Evolutionary conservation across 2,888 invertebrate species (phyloP), one percentile per base, ranked within the genome.

Genomic region (Cryptus viduatorius): DNA sequence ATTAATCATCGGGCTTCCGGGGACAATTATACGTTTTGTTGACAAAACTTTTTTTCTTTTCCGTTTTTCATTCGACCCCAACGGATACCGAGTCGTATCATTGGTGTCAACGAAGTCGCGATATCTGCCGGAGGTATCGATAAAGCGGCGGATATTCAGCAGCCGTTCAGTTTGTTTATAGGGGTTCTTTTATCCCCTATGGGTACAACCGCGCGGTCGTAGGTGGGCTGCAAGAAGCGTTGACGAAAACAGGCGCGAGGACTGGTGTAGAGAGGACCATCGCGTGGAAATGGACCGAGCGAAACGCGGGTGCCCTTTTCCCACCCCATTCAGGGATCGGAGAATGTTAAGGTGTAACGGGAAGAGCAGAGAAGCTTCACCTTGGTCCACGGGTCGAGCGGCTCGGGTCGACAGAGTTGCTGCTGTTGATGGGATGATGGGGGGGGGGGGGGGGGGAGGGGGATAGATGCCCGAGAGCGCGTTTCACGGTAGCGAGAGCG

Each of bases 341-440:
- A 50, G 75, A 76, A 78, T 83, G 85, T 86, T 86, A 85, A 88
- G 89, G 85, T 82, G 84, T 71, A 87, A 56, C 83, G 83, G 80
- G 86, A 80, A 50, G 48, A n/a, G 14, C 86, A 42, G n/a, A 19
- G 16, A 4, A 77, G 79, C 56, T 75, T 68, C 80, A 81, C 83
- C 85, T 79, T 73, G 73, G 65, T 89, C 88, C 75, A 73, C 83
- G 88, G 87, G 75, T 75, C 75, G 75, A n/a, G 56, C 7, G 48
- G 37, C 12, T 31, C 86, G 82, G 86, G 79, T 76, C 75, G 69
- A 82, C 71, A 31, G 71, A 65, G 72, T 37, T 53, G 59, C 61
- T 79, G 16, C 59, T 42, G 37, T 68, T 69, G 68, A 42, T 42
- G 42, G 67, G 44, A 76, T 50, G 50, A n/a, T 69, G 75, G 42